Percentiles rank a stretch among this genome's conserved stretches.
phyloP scores from a whole-genome alignment of 2,888 invertebrate genomes.

The Callyntrura guangdongensis region DNA sequence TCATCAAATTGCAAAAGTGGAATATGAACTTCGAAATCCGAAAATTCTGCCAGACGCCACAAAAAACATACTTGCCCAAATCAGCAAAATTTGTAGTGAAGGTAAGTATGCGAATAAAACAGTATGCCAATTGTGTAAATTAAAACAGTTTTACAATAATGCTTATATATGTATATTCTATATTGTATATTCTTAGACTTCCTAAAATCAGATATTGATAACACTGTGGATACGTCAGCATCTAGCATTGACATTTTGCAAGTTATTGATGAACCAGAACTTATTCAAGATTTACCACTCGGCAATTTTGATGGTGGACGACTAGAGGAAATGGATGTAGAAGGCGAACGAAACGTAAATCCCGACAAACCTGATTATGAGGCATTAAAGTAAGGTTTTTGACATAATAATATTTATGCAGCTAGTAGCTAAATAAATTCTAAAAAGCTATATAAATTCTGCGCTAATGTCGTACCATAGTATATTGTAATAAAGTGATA shows the following conservation, averaged over 20 bases:
- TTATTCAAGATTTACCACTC: conserved; percentile 56
- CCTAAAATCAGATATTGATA: conserved; percentile 9
- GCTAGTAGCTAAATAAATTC: too few relatives aligned
- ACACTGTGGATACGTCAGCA: neutral
- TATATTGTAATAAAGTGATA: too few relatives aligned
- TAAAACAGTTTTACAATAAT: too few relatives aligned
- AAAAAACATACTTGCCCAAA: conserved; percentile 55
- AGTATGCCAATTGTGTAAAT: too few relatives aligned
- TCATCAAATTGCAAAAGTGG: conserved; percentile 35
- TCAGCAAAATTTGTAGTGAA: conserved; percentile 56
- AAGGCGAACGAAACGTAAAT: conserved; percentile 62
- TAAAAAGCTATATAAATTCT: too few relatives aligned
- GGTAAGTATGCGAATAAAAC: conserved; percentile 23
- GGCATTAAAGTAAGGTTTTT: conserved; percentile 65
- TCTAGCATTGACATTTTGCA: conserved; percentile 48
- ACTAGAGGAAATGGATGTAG: conserved; percentile 65
- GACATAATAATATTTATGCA: too few relatives aligned
- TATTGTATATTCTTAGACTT: conserved; percentile 47
- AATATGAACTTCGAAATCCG: conserved; percentile 61
- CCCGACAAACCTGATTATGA: conserved; percentile 73
- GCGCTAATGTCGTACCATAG: too few relatives aligned
- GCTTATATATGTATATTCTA: too few relatives aligned
- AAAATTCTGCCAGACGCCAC: conserved; percentile 49
- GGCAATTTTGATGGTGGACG: conserved; percentile 51
- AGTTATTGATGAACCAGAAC: conserved; percentile 58